These are phyloP conservation scores for Palaemon carinicauda DNA, from an alignment of 1,140 invertebrate species.

Conservation along the genomic window DNA sequence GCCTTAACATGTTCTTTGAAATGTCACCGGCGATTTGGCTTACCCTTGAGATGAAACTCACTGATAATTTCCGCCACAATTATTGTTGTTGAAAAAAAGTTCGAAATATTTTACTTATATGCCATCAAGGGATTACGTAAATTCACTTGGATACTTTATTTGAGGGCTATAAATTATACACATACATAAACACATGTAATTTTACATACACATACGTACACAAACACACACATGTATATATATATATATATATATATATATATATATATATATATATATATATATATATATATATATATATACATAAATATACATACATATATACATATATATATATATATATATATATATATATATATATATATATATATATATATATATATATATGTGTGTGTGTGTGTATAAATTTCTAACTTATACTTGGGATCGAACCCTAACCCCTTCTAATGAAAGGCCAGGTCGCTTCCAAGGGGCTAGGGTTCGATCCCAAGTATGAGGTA, in stretches of 20 bases:
- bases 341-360: not conserved
- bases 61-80: too few relatives aligned
- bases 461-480: too few relatives aligned
- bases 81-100: too few relatives aligned
- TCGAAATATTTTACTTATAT: too few relatives aligned
- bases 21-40: too few relatives aligned
- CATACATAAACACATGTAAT: not conserved
- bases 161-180: not conserved
- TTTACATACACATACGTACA: too few relatives aligned
- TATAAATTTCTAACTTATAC: not conserved
- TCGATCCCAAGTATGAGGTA: too few relatives aligned
- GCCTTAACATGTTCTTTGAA: too few relatives aligned
- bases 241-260: not conserved
- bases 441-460: too few relatives aligned
- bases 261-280: not conserved
- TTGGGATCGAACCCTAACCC: too few relatives aligned
- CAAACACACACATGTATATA: not conserved
- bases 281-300: not conserved
- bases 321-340: not conserved
- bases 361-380: conserved; percentile 2
- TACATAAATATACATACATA: not conserved
- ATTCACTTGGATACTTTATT: not conserved
- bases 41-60: too few relatives aligned
- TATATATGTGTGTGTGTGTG: not conserved
- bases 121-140: not conserved